Percentiles rank a stretch among this genome's conserved stretches.
Evolutionary conservation across 1,140 invertebrate species (phyloP).

Genomic region (Drosophila baimaii): DNA sequence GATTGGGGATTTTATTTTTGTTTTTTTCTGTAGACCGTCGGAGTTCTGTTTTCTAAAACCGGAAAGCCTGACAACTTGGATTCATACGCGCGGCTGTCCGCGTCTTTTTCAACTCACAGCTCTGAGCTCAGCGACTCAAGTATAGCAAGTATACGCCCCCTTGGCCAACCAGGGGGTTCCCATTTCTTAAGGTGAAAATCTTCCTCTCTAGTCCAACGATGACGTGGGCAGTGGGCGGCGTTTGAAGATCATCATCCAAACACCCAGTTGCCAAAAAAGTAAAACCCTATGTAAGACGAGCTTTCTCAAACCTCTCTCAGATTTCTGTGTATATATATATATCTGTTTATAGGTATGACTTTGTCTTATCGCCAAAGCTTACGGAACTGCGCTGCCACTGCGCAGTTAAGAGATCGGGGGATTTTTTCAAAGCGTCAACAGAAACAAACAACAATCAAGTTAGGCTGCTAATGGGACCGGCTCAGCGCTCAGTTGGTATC

Average conservation of each 20-base stretch:
- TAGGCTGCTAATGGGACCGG: conserved; percentile 40
- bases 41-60: neutral
- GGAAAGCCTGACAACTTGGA: neutral
- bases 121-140: neutral
- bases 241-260: conserved; percentile 16
- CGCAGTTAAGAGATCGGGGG: conserved; percentile 30
- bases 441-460: conserved; percentile 30
- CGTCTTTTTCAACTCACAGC: conserved; percentile 4
- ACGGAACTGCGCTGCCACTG: conserved; percentile 17
- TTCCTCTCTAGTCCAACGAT: neutral
- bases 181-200: conserved; percentile 8
- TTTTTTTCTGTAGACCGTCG: neutral
- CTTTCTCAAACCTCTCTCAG: conserved; percentile 7
- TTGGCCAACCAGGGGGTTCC: conserved; percentile 27
- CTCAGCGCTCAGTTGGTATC: conserved; percentile 49
- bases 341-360: conserved; percentile 17
- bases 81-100: neutral
- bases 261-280: conserved; percentile 6
- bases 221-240: conserved; percentile 19
- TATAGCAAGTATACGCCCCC: conserved; percentile 32
- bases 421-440: conserved; percentile 39
- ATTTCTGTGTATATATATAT: conserved; percentile 4
- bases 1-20: neutral
- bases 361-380: conserved; percentile 30
- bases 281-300: conserved; percentile 26